Percentiles rank a stretch among this genome's conserved stretches.
Conservation (phyloP, 2,888 invertebrate genomes). For the Hesperia comma region DNA sequence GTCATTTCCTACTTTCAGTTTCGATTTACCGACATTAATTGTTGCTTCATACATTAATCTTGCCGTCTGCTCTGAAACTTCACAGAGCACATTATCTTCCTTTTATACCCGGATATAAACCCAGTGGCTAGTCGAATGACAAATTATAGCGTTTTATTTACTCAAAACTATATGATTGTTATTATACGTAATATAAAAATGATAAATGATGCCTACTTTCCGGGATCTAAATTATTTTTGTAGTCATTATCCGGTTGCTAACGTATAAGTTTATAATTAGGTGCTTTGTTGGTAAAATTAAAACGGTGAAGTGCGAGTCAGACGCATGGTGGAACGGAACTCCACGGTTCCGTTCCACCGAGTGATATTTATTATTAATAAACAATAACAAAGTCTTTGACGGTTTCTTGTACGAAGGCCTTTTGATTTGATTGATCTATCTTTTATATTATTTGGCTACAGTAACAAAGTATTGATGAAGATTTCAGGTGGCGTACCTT, state of each 20-base stretch:
- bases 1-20: slow-evolving; percentile 34
- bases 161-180: slow-evolving; percentile 1
- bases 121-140: slow-evolving; percentile 14
- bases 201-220: slow-evolving; percentile 16
- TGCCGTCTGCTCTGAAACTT: slow-evolving; percentile 30
- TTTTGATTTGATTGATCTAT: too few species aligned
- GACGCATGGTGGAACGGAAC: too few species aligned
- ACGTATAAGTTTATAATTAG: too few species aligned
- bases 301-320: too few species aligned
- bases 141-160: slow-evolving; percentile 23
- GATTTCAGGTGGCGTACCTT: too few species aligned
- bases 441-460: too few species aligned
- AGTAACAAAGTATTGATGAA: too few species aligned
- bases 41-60: slow-evolving; percentile 24
- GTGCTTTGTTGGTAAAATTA: too few species aligned
- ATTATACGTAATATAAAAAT: slow-evolving; percentile 17
- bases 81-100: slow-evolving; percentile 10
- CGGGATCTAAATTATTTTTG: neutral
- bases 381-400: too few species aligned
- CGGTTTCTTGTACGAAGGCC: too few species aligned
- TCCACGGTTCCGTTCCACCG: too few species aligned
- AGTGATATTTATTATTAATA: too few species aligned
- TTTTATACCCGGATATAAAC: neutral
- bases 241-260: neutral
- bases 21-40: slow-evolving; percentile 21